Conservation (phyloP, 2,797 vertebrate species). For the Pteropus rufus region DNA sequence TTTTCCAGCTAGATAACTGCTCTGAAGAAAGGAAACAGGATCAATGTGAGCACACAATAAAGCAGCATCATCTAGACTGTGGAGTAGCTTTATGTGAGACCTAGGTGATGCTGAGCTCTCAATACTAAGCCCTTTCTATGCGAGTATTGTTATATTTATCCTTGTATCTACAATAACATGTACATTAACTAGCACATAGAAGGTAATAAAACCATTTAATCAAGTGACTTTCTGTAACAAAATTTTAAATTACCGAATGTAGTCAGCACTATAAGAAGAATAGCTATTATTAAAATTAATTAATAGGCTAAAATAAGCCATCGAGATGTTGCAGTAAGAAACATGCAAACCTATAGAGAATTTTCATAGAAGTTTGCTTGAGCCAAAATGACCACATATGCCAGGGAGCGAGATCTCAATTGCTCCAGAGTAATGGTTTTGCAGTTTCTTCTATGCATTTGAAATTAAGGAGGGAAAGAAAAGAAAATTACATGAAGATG, state of each 20-base stretch:
- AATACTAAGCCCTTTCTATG: not conserved
- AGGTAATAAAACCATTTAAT: not conserved
- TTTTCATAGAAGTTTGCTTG: no score
- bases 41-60: not conserved
- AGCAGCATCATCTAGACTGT: not conserved
- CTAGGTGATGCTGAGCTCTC: not conserved
- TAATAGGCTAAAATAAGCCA: not conserved
- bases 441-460: no score
- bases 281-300: not conserved
- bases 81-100: not conserved
- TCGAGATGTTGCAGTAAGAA: not conserved
- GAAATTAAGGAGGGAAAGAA: no score
- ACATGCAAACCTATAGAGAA: no score
- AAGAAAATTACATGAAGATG: no score
- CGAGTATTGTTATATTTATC: not conserved
- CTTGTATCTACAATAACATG: not conserved
- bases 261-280: not conserved
- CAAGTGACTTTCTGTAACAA: not conserved
- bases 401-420: no score
- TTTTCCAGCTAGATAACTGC: not conserved
- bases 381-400: no score
- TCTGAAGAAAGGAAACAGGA: not conserved
- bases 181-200: not conserved
- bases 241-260: not conserved
- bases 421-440: no score